A percentile compares a stretch with the other conserved stretches of the same genome.
Evolutionary conservation across 2,888 invertebrate species (phyloP).

Genomic region (Oscheius sp.): DNA sequence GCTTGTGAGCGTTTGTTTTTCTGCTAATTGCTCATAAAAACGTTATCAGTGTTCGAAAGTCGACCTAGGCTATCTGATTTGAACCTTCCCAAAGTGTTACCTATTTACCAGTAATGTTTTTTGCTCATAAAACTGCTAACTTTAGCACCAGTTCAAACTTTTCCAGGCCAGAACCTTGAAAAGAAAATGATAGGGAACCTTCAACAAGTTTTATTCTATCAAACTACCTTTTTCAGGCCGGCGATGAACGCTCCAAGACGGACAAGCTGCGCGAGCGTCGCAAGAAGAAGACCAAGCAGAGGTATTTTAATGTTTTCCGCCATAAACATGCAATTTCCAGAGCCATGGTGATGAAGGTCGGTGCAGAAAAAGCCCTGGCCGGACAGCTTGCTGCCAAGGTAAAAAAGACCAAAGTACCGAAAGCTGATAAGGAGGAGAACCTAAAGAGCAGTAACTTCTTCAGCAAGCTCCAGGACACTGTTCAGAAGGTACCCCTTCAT

Average conservation of each 20-base stretch:
- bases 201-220: too few relatives aligned
- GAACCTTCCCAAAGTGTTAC: too few relatives aligned
- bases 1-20: neutral
- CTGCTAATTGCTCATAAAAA: neutral
- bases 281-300: slow-evolving; percentile 85
- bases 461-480: slow-evolving; percentile 54
- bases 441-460: slow-evolving; percentile 56
- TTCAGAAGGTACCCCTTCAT: slow-evolving; percentile 36
- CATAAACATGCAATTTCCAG: slow-evolving; percentile 35
- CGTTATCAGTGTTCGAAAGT: too few relatives aligned
- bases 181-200: too few relatives aligned
- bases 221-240: slow-evolving; percentile 74
- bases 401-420: slow-evolving; percentile 43
- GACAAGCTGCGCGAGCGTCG: slow-evolving; percentile 90
- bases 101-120: too few relatives aligned
- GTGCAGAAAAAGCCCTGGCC: slow-evolving; percentile 50
- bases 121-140: too few relatives aligned
- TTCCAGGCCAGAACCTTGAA: too few relatives aligned
- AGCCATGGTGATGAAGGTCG: slow-evolving; percentile 45
- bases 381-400: slow-evolving; percentile 44
- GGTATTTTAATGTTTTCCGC: slow-evolving; percentile 73
- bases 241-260: slow-evolving; percentile 85
- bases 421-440: slow-evolving; percentile 20
- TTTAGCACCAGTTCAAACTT: too few relatives aligned
- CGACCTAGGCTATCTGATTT: too few relatives aligned